Evolutionary conservation across 2,888 invertebrate genomes (phyloP).

Genomic region (Pachycephus smyrnensis): DNA sequence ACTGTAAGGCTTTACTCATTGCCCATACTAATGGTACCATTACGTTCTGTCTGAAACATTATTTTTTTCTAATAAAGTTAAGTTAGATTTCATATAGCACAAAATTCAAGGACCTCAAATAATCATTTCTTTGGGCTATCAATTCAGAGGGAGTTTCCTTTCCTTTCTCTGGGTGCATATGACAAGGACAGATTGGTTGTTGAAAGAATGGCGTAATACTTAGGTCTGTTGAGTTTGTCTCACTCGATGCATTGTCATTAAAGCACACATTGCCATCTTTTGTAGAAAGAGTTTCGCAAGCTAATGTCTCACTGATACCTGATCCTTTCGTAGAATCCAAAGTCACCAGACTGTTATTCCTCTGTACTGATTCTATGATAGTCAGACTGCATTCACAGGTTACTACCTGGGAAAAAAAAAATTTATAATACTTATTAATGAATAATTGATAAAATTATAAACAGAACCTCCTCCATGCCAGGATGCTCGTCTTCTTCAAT

Average conservation of each 20-base stretch:
- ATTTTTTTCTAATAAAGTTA: neutral
- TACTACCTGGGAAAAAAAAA: neutral
- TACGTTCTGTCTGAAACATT: constrained; percentile 38
- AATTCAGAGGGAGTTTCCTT: constrained; percentile 5
- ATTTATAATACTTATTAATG: neutral
- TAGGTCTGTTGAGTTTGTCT: neutral
- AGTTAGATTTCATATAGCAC: neutral
- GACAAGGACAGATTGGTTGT: constrained; percentile 1
- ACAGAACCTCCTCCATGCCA: constrained; percentile 20
- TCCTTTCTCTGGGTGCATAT: neutral
- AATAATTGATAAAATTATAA: neutral
- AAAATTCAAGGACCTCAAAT: constrained; percentile 13
- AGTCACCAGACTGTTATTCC: neutral
- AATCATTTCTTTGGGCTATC: constrained; percentile 8
- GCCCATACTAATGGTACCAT: constrained; percentile 52
- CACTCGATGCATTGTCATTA: neutral
- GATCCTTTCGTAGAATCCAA: neutral
- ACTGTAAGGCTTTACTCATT: constrained; percentile 36
- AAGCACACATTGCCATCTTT: neutral
- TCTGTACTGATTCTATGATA: constrained; percentile 12
- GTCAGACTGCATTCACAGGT: constrained; percentile 17
- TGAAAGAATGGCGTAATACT: neutral
- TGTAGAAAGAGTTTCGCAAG: neutral
- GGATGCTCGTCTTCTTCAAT: constrained; percentile 18
- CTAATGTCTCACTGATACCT: neutral